These are phyloP conservation scores for Zoanthus sociatus DNA, from an alignment of 92 coral and sea anemone genomes.

Conservation along the genomic window DNA sequence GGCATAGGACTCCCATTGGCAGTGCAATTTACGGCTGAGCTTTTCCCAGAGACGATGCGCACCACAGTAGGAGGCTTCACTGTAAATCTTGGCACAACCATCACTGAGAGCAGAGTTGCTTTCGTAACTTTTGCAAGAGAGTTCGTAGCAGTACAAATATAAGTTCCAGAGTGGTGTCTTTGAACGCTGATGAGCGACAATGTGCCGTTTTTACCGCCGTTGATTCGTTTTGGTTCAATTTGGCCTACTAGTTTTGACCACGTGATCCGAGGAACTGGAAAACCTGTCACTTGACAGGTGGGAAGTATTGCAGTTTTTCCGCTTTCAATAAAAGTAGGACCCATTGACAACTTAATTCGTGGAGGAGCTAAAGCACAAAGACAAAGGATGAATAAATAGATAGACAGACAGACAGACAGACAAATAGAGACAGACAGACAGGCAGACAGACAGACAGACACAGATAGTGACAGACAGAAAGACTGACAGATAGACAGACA, in stretches of 20 bases:
- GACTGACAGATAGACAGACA: too few species aligned
- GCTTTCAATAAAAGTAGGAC: conserved; percentile 43
- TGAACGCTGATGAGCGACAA: conserved; percentile 10
- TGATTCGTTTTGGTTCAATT: not conserved
- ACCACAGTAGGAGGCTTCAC: conserved; percentile 14
- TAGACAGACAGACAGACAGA: too few species aligned
- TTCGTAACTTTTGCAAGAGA: not conserved
- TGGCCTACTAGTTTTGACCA: conserved; percentile 36
- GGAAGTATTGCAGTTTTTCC: conserved; percentile 32
- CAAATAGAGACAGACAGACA: too few species aligned
- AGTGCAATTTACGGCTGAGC: not conserved
- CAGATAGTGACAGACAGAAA: too few species aligned
- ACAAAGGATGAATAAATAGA: not conserved
- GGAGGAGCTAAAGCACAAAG: conserved; percentile 17
- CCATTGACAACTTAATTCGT: conserved; percentile 21
- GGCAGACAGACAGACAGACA: too few species aligned
- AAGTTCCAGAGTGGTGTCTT: conserved; percentile 36
- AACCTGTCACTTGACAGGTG: conserved; percentile 41
- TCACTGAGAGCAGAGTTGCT: conserved; percentile 40
- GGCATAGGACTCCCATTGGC: conserved; percentile 36
- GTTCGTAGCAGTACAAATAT: conserved; percentile 33
- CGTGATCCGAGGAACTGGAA: conserved; percentile 43
- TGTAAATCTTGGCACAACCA: conserved; percentile 33
- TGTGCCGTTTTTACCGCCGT: not conserved
- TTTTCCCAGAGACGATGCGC: not conserved